Percentiles rank a stretch among this genome's conserved stretches.
Evolutionary conservation across 1,140 invertebrate genomes (phyloP).

Genomic region (Drosophila arawakana): DNA sequence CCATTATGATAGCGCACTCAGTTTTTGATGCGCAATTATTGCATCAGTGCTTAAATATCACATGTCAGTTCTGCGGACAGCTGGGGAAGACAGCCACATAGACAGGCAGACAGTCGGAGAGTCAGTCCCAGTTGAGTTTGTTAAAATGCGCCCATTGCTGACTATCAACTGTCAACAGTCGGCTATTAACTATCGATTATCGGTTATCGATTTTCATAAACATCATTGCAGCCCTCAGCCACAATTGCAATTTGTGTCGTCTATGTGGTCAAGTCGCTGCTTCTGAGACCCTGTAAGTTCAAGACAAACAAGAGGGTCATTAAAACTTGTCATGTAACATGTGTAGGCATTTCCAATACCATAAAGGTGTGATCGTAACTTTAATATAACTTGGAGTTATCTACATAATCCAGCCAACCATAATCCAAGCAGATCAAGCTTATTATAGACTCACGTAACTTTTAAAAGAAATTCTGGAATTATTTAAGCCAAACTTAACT

Average conservation of each 20-base stretch:
- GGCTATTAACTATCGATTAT: conserved; percentile 1
- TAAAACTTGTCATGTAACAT: too few species aligned
- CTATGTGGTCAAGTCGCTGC: too few species aligned
- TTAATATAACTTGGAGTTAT: too few species aligned
- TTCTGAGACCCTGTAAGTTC: too few species aligned
- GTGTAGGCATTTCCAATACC: too few species aligned
- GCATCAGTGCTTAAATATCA: conserved; percentile 62
- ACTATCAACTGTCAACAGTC: conserved; percentile 1
- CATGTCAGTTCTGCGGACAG: conserved; percentile 46
- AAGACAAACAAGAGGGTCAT: too few species aligned
- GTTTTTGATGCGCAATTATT: conserved; percentile 61
- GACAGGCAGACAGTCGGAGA: conserved; percentile 1
- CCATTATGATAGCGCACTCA: conserved; percentile 20
- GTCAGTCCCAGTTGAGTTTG: conserved; percentile 2
- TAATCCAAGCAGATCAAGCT: too few species aligned
- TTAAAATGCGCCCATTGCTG: conserved; percentile 9
- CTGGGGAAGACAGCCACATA: background rate
- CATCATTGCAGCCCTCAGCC: conserved; percentile 2
- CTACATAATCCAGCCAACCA: too few species aligned
- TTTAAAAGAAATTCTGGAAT: too few species aligned
- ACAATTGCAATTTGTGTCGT: background rate
- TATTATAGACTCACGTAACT: too few species aligned
- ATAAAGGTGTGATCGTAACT: too few species aligned
- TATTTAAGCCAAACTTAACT: too few species aligned
- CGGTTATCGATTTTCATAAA: conserved; percentile 61